phyloP scores from a whole-genome alignment of 2,113 vertebrate genomes.

The Cygnus atratus region DNA sequence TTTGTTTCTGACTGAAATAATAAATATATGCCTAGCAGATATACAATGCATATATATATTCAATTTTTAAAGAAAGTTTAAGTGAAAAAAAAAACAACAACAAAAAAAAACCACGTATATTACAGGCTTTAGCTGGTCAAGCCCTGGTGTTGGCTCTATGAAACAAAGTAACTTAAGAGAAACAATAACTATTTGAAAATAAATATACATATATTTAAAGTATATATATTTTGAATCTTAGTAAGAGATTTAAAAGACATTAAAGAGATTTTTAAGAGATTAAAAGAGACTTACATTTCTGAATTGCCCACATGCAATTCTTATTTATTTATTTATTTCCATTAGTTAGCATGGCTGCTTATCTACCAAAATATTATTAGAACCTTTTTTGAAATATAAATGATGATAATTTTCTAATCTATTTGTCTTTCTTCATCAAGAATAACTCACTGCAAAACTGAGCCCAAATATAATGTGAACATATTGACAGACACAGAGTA shows the following conservation, averaged over 20 bases:
- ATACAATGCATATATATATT: too few relatives aligned
- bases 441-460: background rate
- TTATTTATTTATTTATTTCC: background rate
- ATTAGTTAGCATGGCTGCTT: background rate
- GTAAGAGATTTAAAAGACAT: background rate
- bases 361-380: background rate
- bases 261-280: too few relatives aligned
- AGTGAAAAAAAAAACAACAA: background rate
- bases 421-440: background rate
- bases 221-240: too few relatives aligned
- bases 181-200: background rate
- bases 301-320: background rate
- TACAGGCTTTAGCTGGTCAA: background rate
- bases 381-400: slow-evolving; percentile 19
- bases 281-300: background rate
- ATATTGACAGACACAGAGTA: background rate
- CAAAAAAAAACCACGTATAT: background rate
- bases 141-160: background rate
- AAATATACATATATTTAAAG: too few relatives aligned
- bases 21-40: background rate
- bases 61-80: too few relatives aligned
- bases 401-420: background rate
- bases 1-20: background rate
- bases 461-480: background rate
- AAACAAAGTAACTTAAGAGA: background rate